Evolutionary conservation across 1,140 invertebrate species (phyloP), one percentile per base, ranked within the genome.

Genomic region (Papilio polyxenes): DNA sequence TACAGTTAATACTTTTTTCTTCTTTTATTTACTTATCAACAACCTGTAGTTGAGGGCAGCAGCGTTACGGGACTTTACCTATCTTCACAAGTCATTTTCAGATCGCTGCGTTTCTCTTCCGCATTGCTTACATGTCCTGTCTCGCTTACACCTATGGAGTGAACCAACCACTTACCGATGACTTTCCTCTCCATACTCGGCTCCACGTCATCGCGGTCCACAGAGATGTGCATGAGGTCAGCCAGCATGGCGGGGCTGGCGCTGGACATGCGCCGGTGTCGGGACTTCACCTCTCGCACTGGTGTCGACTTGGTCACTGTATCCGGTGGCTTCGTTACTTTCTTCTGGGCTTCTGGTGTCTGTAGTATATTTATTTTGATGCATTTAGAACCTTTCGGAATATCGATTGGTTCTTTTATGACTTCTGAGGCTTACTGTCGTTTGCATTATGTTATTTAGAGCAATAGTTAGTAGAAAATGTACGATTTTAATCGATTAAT

Each of bases 331-430:
- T 91, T 92, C 0, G 88, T 75, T 10, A 75, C 69, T 56, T 91
- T 93, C 84, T 90, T 91, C 80, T 91, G 91, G 8, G 89, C 83
- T 83, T 94, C 92, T 82, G 92, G 92, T 10, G 90, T 94, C 92
- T 94, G 78, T 17, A 59, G 80, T 76, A 53, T 20, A 44, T 44
- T 44, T 44, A 2, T 44, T 31, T 31, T 31, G 23, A 2, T 44
- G 40, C 40, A 44, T 44, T 44, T 7, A 44, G 40, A 44, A 44
- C 40, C 40, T 44, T 44, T 44, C 40, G 1, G 7, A 44, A 44
- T 44, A 44, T 44, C 4, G 40, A 44, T 44, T 44, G 23, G 23
- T 31, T 31, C 23, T 31, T 31, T 31, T 31, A 31, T 31, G 23
- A 31, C 23, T 31, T 31, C 23, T 31, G 23, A 31, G 2, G 23